phyloP scores from a whole-genome alignment of 1,140 invertebrate species.

The Bombus vancouverensis region DNA sequence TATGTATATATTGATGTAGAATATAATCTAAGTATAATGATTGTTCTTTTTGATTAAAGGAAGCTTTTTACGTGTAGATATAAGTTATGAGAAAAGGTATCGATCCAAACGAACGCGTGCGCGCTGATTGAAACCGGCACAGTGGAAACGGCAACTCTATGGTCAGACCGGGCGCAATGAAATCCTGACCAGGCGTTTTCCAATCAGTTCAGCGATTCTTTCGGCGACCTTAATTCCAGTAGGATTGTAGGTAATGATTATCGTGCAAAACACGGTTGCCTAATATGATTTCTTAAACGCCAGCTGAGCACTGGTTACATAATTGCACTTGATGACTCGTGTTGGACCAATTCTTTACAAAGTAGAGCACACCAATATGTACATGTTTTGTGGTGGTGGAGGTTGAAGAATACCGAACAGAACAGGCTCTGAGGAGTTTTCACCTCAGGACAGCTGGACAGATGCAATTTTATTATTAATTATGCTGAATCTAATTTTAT shows the following conservation, averaged over 20 bases:
- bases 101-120: constrained; percentile 16
- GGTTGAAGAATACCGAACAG: background rate
- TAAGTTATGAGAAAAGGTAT: background rate
- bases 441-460: background rate
- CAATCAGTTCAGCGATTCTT: constrained; percentile 44
- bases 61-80: background rate
- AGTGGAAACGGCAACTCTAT: background rate
- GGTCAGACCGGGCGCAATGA: background rate
- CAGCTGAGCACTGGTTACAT: constrained; percentile 50
- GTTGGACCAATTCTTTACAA: constrained; percentile 15
- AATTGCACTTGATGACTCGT: constrained; percentile 20
- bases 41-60: background rate
- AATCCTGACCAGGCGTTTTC: background rate
- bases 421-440: no score
- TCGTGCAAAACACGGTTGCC: constrained; percentile 66
- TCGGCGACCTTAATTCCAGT: constrained; percentile 60
- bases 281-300: constrained; percentile 65
- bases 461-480: background rate
- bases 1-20: background rate
- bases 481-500: background rate
- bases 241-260: constrained; percentile 66
- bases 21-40: no score
- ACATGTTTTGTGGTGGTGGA: background rate
- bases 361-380: background rate
- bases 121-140: background rate